These are phyloP conservation scores for Chrysaora quinquecirrha DNA, from an alignment of 30 jellyfish, hydroid and myxozoan genomes.

Conservation along the genomic window DNA sequence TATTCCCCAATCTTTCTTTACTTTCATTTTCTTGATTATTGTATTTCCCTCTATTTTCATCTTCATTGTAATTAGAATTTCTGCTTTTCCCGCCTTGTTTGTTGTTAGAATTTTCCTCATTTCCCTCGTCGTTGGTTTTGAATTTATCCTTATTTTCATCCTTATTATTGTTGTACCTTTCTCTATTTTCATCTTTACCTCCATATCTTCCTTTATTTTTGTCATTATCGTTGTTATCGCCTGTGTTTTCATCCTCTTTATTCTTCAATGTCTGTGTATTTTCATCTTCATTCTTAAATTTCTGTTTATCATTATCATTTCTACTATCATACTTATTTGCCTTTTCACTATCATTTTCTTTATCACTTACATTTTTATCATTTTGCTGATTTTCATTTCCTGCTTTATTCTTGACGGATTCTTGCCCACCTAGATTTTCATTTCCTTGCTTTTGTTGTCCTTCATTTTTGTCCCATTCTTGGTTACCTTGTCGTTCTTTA, in stretches of 20 bases:
- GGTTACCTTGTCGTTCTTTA: neutral
- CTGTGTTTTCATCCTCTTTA: slow-evolving; percentile 1
- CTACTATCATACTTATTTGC: neutral
- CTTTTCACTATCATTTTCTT: slow-evolving; percentile 3
- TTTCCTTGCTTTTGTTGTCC: neutral
- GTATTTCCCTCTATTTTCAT: neutral
- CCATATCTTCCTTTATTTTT: neutral
- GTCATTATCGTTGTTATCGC: slow-evolving; percentile 6
- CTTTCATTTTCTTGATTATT: neutral
- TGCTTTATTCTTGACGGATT: neutral
- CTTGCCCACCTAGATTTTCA: neutral
- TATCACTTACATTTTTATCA: neutral
- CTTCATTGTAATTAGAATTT: neutral
- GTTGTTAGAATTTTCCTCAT: neutral
- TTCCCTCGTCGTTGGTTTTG: neutral
- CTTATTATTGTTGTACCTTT: neutral
- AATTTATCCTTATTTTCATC: neutral
- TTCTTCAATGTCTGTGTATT: neutral
- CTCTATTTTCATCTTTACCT: neutral
- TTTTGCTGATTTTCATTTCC: slow-evolving; percentile 9
- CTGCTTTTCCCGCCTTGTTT: neutral
- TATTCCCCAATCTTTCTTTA: neutral
- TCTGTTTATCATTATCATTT: slow-evolving; percentile 10
- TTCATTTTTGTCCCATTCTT: slow-evolving; percentile 14
- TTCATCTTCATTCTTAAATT: neutral